Evolutionary conservation across 2,888 invertebrate genomes (phyloP).

Genomic region (Andrena bicolor): DNA sequence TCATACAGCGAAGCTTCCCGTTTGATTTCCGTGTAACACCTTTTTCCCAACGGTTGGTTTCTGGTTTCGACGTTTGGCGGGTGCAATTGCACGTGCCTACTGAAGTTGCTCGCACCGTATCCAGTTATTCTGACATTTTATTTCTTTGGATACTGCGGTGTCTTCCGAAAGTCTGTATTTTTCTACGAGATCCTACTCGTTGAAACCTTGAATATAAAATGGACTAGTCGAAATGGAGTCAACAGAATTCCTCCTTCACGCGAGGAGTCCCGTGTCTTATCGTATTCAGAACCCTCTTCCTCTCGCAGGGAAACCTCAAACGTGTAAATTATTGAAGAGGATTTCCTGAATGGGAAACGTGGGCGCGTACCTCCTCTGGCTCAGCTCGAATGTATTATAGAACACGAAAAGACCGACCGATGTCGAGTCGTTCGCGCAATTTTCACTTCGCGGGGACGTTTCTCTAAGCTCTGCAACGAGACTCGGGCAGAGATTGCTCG

Average conservation of each 20-base stretch:
- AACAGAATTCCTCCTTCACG: not conserved
- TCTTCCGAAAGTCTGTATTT: not conserved
- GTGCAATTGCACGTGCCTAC: too few species aligned
- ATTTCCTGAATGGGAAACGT: constrained; percentile 12
- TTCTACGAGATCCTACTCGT: not conserved
- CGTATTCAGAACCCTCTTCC: constrained; percentile 14
- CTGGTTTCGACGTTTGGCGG: too few species aligned
- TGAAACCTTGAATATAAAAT: not conserved
- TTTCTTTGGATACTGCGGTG: too few species aligned
- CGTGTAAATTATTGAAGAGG: constrained; percentile 11
- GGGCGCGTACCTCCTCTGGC: not conserved
- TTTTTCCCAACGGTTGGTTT: not conserved
- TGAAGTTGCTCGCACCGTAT: too few species aligned
- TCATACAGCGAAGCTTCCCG: not conserved
- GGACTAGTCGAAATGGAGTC: not conserved
- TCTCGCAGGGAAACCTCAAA: not conserved
- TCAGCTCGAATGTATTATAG: constrained; percentile 3
- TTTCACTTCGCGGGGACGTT: not conserved
- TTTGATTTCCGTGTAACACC: not conserved
- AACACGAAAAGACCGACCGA: not conserved
- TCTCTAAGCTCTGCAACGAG: not conserved
- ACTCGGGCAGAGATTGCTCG: constrained; percentile 3
- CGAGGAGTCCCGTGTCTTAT: not conserved
- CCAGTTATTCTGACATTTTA: too few species aligned
- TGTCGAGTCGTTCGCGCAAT: too few species aligned